Conservation (phyloP, 1,140 invertebrate genomes). For the Archivesica marissinica region DNA sequence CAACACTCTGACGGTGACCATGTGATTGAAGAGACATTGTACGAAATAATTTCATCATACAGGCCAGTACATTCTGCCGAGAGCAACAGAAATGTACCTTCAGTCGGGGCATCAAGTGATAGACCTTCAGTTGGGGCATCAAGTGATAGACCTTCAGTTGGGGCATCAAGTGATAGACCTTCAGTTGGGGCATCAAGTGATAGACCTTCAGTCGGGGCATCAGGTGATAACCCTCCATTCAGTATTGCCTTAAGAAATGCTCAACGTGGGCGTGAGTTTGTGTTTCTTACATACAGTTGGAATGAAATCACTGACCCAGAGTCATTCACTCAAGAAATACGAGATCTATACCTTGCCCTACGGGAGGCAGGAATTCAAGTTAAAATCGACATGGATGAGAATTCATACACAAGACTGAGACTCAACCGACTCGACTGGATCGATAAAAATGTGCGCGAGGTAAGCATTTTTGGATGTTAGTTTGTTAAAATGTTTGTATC, state of each 20-base stretch:
- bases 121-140: too few species aligned
- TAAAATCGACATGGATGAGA: constrained; percentile 45
- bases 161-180: too few species aligned
- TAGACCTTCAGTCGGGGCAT: too few species aligned
- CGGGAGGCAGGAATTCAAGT: neutral
- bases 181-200: too few species aligned
- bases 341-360: neutral
- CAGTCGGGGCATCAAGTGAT: too few species aligned
- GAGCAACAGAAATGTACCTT: neutral
- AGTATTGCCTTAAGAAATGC: neutral
- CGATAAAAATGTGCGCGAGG: constrained; percentile 17
- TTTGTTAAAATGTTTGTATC: too few species aligned
- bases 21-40: neutral
- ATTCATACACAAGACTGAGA: neutral
- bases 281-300: constrained; percentile 38
- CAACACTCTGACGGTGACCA: too few species aligned
- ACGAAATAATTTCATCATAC: neutral
- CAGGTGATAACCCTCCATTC: too few species aligned
- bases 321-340: constrained; percentile 7
- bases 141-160: too few species aligned
- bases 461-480: neutral
- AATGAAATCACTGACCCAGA: neutral
- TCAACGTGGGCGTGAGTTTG: neutral
- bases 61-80: too few species aligned
- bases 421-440: constrained; percentile 37